These are phyloP conservation scores for Butastur rufipennis DNA, from an alignment of 2,113 vertebrate genomes.

Conservation along the genomic window DNA sequence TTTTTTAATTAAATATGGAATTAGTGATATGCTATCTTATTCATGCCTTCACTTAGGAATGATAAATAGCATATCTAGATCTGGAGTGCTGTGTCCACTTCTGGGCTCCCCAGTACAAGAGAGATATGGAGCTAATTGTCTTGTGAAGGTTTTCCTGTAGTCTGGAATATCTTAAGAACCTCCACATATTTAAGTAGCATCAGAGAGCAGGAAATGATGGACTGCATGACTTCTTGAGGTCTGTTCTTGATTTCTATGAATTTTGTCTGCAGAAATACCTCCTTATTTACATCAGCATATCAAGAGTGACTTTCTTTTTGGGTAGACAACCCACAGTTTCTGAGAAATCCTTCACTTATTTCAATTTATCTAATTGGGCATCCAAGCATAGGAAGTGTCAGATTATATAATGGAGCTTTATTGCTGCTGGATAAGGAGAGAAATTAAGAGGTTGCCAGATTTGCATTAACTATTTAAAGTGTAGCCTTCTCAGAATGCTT, in stretches of 20 bases:
- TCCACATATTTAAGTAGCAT: not conserved
- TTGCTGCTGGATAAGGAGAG: not conserved
- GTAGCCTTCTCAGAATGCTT: not conserved
- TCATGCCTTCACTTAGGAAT: not conserved
- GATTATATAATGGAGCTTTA: conserved; percentile 41
- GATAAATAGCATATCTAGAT: not conserved
- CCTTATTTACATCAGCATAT: not conserved
- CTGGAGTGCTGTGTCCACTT: not conserved
- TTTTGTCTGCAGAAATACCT: not conserved
- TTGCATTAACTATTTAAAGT: not conserved
- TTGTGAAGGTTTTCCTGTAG: not conserved
- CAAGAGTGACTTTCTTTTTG: not conserved
- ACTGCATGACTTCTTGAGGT: not conserved
- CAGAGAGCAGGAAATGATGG: not conserved
- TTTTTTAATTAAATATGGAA: not conserved
- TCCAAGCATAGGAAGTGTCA: conserved; percentile 14
- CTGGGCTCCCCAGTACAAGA: not conserved
- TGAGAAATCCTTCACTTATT: not conserved
- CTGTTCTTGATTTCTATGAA: not conserved
- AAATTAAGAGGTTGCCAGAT: conserved; percentile 22
- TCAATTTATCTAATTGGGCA: not conserved
- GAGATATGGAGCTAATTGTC: not conserved
- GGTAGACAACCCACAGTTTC: not conserved
- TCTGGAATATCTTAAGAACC: not conserved
- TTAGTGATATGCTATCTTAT: not conserved